These are phyloP conservation scores for Tenualosa ilisha DNA, from an alignment of 2,797 vertebrate genomes.

Conservation along the genomic window DNA sequence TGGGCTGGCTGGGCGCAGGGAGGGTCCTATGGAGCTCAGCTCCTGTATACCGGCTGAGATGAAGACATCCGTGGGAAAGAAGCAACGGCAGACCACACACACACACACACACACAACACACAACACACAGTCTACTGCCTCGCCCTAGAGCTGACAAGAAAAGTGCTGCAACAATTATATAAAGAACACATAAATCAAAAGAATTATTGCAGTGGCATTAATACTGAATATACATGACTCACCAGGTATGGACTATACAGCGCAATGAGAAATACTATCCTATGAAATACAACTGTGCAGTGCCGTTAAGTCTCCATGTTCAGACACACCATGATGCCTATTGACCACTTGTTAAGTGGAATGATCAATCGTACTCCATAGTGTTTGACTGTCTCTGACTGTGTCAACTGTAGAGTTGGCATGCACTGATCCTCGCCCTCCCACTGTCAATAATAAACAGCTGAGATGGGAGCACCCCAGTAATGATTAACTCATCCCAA, in stretches of 20 bases:
- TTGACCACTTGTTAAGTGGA: not conserved
- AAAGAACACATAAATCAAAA: not conserved
- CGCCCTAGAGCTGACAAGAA: not conserved
- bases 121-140: not conserved
- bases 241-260: not conserved
- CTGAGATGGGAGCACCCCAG: not conserved
- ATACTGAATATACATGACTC: not conserved
- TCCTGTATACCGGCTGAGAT: not conserved
- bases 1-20: not conserved
- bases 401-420: not conserved
- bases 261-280: not conserved
- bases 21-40: not conserved
- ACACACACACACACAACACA: slow-evolving; percentile 14
- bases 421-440: not conserved
- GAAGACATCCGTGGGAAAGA: slow-evolving; percentile 4
- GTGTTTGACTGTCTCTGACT: not conserved
- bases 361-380: not conserved
- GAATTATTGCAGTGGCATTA: not conserved
- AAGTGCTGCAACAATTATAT: not conserved
- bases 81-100: not conserved
- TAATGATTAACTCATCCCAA: not conserved
- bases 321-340: not conserved
- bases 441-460: not conserved
- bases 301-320: not conserved
- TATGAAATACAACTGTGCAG: not conserved